A percentile compares a stretch with the other conserved stretches of the same genome.
These are phyloP conservation scores for Junco hyemalis DNA, from an alignment of 2,113 vertebrate species.

Conservation along the genomic window DNA sequence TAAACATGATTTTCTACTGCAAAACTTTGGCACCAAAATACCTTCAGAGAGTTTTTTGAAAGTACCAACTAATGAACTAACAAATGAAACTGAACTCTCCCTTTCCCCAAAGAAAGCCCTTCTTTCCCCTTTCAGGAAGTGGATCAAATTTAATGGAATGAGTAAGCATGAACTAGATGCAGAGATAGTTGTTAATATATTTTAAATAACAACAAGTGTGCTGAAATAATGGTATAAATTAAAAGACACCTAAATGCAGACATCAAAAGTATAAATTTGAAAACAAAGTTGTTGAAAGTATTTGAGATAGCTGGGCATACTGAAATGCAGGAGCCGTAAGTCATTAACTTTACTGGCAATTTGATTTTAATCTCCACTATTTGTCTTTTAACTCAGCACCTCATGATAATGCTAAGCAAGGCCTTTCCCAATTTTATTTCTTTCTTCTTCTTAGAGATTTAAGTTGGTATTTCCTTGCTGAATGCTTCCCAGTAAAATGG, in stretches of 20 bases:
- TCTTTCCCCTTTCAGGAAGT: not conserved
- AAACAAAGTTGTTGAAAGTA: not conserved
- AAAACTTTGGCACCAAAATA: not conserved
- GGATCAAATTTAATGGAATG: not conserved
- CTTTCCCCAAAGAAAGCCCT: not conserved
- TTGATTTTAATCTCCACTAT: not conserved
- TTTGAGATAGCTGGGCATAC: not conserved
- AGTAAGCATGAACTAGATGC: not conserved
- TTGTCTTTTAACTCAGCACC: not conserved
- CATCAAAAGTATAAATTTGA: not conserved
- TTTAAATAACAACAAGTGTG: not conserved
- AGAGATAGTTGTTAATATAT: not conserved
- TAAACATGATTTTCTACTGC: not conserved
- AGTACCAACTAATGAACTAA: not conserved
- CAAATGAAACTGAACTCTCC: not conserved
- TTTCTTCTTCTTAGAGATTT: not conserved
- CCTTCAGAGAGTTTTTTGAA: not conserved
- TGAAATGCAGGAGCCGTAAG: not conserved
- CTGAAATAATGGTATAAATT: not conserved
- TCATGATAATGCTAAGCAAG: not conserved
- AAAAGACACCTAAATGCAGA: not conserved
- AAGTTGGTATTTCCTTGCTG: not conserved
- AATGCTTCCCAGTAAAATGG: slow-evolving; percentile 10
- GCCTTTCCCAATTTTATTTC: not conserved
- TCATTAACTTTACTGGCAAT: slow-evolving; percentile 7